Base-by-base conservation (phyloP, 2,797 vertebrate species). In the Steatocranus sp. region DNA sequence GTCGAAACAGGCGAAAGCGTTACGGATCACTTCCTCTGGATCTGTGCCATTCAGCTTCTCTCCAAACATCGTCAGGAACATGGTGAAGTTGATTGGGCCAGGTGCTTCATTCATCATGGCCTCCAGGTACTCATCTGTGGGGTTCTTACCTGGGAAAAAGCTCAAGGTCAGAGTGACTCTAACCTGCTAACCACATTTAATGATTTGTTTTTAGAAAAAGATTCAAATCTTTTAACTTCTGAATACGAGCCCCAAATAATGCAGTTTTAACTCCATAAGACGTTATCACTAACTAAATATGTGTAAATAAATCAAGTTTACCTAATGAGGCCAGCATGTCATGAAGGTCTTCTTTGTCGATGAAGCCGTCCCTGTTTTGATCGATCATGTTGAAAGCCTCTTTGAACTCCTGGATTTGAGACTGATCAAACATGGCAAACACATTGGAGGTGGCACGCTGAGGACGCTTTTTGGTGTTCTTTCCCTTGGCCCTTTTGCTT, bases 331-430 rank as follows among this genome's bases (percentile, higher is more conserved):
- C 98, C 8, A 99, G 94, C 98, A 99, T 99, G 85, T 99, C 98
- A 10, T 99, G 98, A 83, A 99, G 91, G 88, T 99, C 98, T 87
- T 99, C 98, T 90, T 99, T 99, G 94, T 99, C 98, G 5, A 99
- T 98, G 86, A 99, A 99, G 20, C 98, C 98, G 1, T 99, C 98
- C 70, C 98, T 96, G 93, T 99, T 99, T 94, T 99, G 98, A 94
- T 99, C 98, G 2, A 99, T 99, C 98, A 99, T 98, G 93, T 99
- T 98, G 94, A 99, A 99, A 75, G 98, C 98, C 92, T 99, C 98
- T 87, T 99, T 99, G 91, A 99, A 99, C 81, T 99, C 98, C 76
- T 99, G 98, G 81, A 99, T 99, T 91, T 99, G 98, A 2, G 98
- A 99, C 94, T 99, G 97, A 90, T 98, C 97, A 76, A 99, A 99